A percentile compares a stretch with the other conserved stretches of the same genome.
phyloP scores from a whole-genome alignment of 2,113 vertebrate species.

The Microcebus griseorufus region DNA sequence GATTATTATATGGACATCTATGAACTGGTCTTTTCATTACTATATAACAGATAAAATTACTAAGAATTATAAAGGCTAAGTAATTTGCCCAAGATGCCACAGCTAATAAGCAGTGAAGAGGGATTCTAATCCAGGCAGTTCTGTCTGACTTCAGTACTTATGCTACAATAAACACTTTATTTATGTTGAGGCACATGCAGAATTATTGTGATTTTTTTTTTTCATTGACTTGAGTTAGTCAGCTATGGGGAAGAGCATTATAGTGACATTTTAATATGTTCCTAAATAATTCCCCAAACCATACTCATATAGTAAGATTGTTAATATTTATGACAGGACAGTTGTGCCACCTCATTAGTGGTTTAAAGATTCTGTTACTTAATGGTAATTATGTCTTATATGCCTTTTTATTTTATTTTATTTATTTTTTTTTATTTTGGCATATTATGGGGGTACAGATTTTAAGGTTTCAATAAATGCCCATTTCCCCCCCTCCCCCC shows the following conservation, averaged over 20 bases:
- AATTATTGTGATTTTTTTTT: conserved; percentile 49
- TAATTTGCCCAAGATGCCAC: background rate
- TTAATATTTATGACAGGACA: conserved; percentile 76
- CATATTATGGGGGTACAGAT: too few species aligned
- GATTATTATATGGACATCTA: background rate
- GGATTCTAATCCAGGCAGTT: background rate
- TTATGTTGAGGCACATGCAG: background rate
- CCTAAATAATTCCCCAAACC: conserved; percentile 69
- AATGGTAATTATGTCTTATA: conserved; percentile 49
- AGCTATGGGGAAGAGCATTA: conserved; percentile 60
- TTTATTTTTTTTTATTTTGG: too few species aligned
- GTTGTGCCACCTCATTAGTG: conserved; percentile 74
- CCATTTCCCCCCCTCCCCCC: too few species aligned
- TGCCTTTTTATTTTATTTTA: too few species aligned
- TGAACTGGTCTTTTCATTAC: background rate
- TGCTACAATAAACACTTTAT: background rate
- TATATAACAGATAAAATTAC: background rate
- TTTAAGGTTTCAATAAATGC: too few species aligned
- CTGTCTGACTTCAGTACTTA: background rate
- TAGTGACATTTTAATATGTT: conserved; percentile 56
- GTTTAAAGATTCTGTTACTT: conserved; percentile 76
- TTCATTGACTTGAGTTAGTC: conserved; percentile 73
- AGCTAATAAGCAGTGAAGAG: background rate
- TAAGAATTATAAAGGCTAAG: background rate
- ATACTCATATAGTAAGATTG: conserved; percentile 57